Evolutionary conservation across 53 echinoderm and acorn worm species (phyloP).

Genomic region (Patiria pectinifera): DNA sequence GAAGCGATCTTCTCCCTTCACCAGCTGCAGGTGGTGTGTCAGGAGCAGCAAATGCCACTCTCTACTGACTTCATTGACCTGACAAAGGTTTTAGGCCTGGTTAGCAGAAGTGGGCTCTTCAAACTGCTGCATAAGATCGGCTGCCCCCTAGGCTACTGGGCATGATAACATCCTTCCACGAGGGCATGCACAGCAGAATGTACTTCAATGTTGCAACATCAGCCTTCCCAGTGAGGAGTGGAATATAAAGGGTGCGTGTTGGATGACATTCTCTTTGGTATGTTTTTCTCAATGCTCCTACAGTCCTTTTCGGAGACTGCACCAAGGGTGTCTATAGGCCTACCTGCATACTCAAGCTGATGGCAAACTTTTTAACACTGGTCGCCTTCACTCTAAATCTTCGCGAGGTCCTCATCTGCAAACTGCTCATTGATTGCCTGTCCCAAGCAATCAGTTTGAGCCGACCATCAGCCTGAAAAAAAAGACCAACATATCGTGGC

Average conservation of each 20-base stretch:
- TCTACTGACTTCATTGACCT: not conserved
- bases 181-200: too few relatives aligned
- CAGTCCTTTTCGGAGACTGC: not conserved
- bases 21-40: constrained; percentile 4
- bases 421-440: too few relatives aligned
- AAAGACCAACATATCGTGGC: too few relatives aligned
- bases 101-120: not conserved
- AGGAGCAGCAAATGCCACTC: not conserved
- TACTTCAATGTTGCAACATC: too few relatives aligned
- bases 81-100: not conserved
- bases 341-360: too few relatives aligned
- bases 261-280: not conserved
- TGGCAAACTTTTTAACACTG: too few relatives aligned
- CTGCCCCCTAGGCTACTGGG: not conserved
- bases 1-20: not conserved
- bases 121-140: not conserved
- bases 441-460: too few relatives aligned
- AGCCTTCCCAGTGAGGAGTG: too few relatives aligned
- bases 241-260: not conserved
- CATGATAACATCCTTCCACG: not conserved
- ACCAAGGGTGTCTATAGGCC: not conserved
- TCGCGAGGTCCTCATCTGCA: too few relatives aligned
- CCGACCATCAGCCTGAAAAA: too few relatives aligned
- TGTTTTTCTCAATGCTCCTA: not conserved
- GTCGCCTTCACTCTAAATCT: too few relatives aligned